phyloP scores from a whole-genome alignment of 2,797 vertebrate species.

The Clarias pachynema region DNA sequence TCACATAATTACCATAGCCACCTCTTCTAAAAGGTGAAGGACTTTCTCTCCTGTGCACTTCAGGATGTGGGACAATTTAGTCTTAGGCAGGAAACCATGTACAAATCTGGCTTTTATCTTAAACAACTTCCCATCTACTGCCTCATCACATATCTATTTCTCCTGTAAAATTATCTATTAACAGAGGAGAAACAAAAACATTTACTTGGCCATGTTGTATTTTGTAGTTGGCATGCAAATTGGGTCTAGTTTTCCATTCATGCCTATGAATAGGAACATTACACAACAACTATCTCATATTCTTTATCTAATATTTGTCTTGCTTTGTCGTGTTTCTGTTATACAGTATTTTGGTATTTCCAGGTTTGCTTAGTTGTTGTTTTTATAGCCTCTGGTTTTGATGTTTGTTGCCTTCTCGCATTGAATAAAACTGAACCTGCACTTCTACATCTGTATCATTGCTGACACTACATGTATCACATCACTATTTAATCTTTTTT shows the following conservation, averaged over 20 bases:
- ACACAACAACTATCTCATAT: not conserved
- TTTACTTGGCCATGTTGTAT: not conserved
- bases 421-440: no score
- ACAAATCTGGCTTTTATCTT: conserved; percentile 33
- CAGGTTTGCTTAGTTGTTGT: no score
- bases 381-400: no score
- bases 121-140: not conserved
- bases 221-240: not conserved
- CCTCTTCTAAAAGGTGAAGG: conserved; percentile 75
- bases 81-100: conserved; percentile 29
- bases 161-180: conserved; percentile 24
- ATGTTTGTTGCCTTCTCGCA: no score
- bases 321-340: no score
- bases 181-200: not conserved
- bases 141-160: not conserved
- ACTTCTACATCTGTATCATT: no score
- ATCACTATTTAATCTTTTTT: no score
- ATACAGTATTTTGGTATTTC: no score
- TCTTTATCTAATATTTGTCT: no score
- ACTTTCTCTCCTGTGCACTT: conserved; percentile 54
- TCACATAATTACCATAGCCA: conserved; percentile 72
- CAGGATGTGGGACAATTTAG: conserved; percentile 48
- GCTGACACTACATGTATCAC: no score
- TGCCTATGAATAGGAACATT: conserved; percentile 5
- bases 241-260: conserved; percentile 8